These are phyloP conservation scores for Montipora capitata DNA, from an alignment of 92 coral and sea anemone genomes.

Conservation along the genomic window DNA sequence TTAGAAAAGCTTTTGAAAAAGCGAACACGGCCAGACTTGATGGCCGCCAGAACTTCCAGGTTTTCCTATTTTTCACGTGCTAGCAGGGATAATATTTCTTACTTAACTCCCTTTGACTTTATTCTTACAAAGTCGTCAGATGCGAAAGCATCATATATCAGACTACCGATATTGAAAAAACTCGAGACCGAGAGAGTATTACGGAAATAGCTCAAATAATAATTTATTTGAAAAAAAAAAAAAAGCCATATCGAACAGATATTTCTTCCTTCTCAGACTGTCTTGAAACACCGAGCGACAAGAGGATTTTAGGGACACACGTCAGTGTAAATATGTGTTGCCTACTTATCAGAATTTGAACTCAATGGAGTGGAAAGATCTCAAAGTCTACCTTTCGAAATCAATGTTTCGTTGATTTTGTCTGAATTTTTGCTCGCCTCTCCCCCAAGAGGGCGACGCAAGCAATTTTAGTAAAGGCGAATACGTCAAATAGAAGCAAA, in stretches of 20 bases:
- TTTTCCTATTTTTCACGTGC: background rate
- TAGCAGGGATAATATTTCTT: background rate
- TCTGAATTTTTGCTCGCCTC: too few relatives aligned
- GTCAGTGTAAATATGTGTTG: too few relatives aligned
- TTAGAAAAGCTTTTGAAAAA: background rate
- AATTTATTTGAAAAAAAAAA: background rate
- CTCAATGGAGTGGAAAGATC: too few relatives aligned
- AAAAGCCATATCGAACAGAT: background rate
- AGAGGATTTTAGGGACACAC: too few relatives aligned
- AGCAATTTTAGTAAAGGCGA: background rate
- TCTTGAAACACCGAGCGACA: too few relatives aligned
- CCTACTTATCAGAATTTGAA: too few relatives aligned
- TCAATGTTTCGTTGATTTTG: too few relatives aligned
- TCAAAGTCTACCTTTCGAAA: too few relatives aligned
- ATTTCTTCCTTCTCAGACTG: background rate
- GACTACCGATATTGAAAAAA: background rate
- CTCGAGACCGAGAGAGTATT: background rate
- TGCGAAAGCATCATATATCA: background rate
- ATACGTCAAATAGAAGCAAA: background rate
- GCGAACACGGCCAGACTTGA: background rate
- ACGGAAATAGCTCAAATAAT: background rate
- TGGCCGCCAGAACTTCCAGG: background rate
- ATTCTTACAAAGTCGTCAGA: background rate
- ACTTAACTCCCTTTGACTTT: background rate
- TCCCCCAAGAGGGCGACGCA: too few relatives aligned